Evolutionary conservation across 2,797 vertebrate species (phyloP).

Genomic region (Peromyscus melanophrys): DNA sequence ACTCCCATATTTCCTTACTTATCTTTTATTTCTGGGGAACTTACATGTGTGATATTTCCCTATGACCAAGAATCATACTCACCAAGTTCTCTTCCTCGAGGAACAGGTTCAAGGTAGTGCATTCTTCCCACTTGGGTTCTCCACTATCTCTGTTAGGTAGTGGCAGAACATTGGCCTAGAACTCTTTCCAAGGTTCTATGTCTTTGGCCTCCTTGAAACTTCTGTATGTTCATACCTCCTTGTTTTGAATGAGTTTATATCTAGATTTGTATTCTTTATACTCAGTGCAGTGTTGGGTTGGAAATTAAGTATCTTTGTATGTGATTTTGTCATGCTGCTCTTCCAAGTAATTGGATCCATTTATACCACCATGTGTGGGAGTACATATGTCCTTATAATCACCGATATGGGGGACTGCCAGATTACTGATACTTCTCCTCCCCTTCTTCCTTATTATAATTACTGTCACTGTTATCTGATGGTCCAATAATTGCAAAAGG

Average conservation of each 20-base stretch:
- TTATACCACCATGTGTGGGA: neutral
- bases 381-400: neutral
- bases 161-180: neutral
- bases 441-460: neutral
- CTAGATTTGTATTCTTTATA: neutral
- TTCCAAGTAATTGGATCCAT: neutral
- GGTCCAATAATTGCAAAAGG: neutral
- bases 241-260: neutral
- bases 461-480: neutral
- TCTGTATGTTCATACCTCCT: neutral
- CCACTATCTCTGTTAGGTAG: no score
- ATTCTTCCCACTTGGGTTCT: neutral
- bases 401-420: neutral
- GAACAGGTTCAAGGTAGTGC: rapidly evolving
- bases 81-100: neutral
- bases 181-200: neutral
- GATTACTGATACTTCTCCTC: neutral
- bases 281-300: neutral
- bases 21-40: neutral
- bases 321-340: neutral
- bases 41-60: neutral
- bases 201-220: neutral
- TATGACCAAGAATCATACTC: neutral
- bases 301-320: neutral
- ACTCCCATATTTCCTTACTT: neutral